Conservation (phyloP, 2,888 invertebrate genomes). For the Corythucha ciliata region DNA sequence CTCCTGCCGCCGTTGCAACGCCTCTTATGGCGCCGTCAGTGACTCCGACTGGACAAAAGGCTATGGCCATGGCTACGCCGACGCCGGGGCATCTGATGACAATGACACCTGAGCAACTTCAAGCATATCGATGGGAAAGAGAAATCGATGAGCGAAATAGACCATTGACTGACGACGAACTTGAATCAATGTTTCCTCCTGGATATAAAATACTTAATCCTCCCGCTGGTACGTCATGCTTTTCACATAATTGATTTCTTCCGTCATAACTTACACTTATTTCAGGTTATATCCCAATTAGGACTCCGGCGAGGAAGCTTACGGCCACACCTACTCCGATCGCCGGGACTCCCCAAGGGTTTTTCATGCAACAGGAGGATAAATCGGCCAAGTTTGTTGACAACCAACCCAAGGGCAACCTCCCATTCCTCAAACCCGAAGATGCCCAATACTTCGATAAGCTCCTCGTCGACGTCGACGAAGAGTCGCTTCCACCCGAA, state of each 20-base stretch:
- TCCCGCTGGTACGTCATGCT: constrained; percentile 57
- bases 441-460: constrained; percentile 99
- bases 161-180: constrained; percentile 91
- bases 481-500: constrained; percentile 87
- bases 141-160: constrained; percentile 98
- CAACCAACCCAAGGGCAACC: constrained; percentile 94
- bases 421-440: constrained; percentile 99
- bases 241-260: neutral
- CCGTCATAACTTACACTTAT: neutral
- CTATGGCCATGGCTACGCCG: constrained; percentile 98
- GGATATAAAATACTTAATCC: constrained; percentile 96
- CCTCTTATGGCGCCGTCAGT: constrained; percentile 47
- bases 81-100: constrained; percentile 89
- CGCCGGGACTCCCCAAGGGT: constrained; percentile 82
- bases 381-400: constrained; percentile 81
- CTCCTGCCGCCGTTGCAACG: constrained; percentile 42
- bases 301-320: constrained; percentile 94
- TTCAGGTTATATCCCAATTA: constrained; percentile 79
- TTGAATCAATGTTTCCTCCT: constrained; percentile 94
- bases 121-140: constrained; percentile 95
- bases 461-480: constrained; percentile 93
- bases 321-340: constrained; percentile 98
- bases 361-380: constrained; percentile 88
- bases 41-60: constrained; percentile 84
- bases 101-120: constrained; percentile 98